A percentile compares a stretch with the other conserved stretches of the same genome.
These are phyloP conservation scores for Patella depressa DNA, from an alignment of 2,888 invertebrate species.

Conservation along the genomic window DNA sequence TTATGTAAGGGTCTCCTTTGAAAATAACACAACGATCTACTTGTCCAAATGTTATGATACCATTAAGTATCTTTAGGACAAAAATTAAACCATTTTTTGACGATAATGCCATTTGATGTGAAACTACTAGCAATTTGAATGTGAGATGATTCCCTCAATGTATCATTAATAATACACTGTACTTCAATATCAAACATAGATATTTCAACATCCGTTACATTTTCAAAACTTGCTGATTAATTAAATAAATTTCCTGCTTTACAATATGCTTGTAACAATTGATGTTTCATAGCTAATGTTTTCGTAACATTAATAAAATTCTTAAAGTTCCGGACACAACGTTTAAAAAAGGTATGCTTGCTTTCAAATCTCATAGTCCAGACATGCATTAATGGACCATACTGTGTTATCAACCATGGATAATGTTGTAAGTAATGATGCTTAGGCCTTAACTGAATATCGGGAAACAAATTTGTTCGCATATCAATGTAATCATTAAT, in stretches of 20 bases:
- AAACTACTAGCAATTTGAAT: no score
- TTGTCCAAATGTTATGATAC: no score
- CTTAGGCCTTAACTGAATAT: not conserved
- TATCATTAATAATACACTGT: no score
- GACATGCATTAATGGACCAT: not conserved
- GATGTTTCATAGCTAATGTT: not conserved
- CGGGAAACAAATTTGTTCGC: not conserved
- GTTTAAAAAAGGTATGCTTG: not conserved
- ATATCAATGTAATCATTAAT: not conserved
- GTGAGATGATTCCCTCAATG: no score
- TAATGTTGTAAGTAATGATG: constrained; percentile 1
- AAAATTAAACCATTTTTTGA: no score
- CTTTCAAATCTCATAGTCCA: not conserved
- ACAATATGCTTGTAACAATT: constrained; percentile 3
- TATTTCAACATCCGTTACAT: not conserved
- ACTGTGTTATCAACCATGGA: not conserved
- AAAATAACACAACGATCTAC: no score
- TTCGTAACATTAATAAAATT: not conserved
- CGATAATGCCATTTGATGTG: no score
- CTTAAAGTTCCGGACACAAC: not conserved
- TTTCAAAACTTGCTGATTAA: not conserved
- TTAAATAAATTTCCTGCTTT: not conserved
- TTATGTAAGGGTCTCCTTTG: no score
- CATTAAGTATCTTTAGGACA: no score
- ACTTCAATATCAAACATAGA: not conserved